Percentiles rank a stretch among this genome's conserved stretches.
phyloP scores from a whole-genome alignment of 2,797 vertebrate species.

The Podargus strigoides region DNA sequence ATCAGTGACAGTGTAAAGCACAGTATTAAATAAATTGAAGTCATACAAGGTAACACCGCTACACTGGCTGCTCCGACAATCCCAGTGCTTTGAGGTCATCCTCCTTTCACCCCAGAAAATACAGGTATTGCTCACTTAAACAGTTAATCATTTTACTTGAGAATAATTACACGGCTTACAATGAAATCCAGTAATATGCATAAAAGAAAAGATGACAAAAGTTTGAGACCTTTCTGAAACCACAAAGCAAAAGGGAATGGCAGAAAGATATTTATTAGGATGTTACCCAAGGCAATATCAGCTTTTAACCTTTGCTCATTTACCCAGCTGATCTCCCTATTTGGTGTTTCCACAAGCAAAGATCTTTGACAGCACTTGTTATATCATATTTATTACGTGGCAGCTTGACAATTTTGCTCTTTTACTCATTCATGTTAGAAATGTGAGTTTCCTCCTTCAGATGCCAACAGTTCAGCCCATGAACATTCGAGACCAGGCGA shows the following conservation, averaged over 20 bases:
- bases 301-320: background rate
- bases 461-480: background rate
- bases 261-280: background rate
- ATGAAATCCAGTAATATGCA: background rate
- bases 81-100: background rate
- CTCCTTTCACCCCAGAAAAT: background rate
- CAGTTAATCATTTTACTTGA: background rate
- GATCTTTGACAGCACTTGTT: background rate
- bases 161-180: background rate
- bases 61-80: background rate
- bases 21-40: background rate
- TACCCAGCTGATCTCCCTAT: background rate
- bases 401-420: accelerated
- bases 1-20: background rate
- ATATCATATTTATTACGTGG: background rate
- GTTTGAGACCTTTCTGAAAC: background rate
- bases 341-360: accelerated
- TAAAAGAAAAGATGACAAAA: background rate
- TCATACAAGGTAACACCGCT: background rate
- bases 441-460: background rate
- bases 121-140: background rate
- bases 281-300: background rate
- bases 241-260: background rate
- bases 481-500: background rate
- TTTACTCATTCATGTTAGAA: background rate